Evolutionary conservation across 2,888 invertebrate genomes (phyloP).

Genomic region (Erebia epiphron): DNA sequence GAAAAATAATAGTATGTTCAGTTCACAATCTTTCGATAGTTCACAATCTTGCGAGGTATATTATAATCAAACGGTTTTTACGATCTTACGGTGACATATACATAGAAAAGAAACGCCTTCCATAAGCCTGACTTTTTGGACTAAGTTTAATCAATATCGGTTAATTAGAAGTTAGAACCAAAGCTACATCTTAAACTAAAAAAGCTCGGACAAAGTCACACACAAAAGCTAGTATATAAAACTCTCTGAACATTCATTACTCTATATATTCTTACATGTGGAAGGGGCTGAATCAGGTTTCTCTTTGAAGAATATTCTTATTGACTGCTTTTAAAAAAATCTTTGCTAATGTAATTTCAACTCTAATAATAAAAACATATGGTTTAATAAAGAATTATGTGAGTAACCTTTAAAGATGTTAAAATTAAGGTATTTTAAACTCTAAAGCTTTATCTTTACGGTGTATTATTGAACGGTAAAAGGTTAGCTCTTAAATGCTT

Average conservation of each 20-base stretch:
- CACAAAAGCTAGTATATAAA: neutral
- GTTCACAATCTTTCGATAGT: no score
- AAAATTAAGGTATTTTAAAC: neutral
- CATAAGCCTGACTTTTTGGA: neutral
- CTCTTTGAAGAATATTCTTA: conserved; percentile 12
- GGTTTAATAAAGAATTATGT: neutral
- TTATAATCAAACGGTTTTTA: no score
- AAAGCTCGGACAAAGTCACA: neutral
- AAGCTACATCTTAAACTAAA: neutral
- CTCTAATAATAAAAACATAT: neutral
- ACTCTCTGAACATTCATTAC: conserved; percentile 2
- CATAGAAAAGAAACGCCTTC: no score
- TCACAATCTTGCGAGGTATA: no score
- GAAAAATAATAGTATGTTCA: no score
- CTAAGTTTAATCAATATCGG: neutral
- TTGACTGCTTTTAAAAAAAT: neutral
- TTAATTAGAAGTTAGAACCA: neutral
- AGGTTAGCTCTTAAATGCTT: neutral
- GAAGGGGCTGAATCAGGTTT: conserved; percentile 26
- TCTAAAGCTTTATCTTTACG: neutral
- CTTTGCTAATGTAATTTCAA: neutral
- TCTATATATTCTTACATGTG: conserved; percentile 2
- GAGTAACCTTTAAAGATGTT: neutral
- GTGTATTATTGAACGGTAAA: neutral
- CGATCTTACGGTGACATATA: no score